Base-by-base conservation (phyloP, 2,888 invertebrate genomes). In the Ennomos erosarius region DNA sequence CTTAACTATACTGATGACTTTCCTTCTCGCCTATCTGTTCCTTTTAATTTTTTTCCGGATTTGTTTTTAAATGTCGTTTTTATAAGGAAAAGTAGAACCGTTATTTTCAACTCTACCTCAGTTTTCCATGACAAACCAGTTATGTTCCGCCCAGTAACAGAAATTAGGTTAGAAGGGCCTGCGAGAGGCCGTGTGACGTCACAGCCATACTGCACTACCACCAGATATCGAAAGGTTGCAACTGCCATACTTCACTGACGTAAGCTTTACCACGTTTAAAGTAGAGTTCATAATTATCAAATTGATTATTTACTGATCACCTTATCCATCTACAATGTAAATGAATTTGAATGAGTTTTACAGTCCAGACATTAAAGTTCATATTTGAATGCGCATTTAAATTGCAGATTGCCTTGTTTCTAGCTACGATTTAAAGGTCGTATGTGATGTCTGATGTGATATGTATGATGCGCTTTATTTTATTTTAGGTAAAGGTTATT, bases 131-230 rank as follows among this genome's bases (percentile, higher is more conserved):
- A 33, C 11, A 3, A 26, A 11, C 33, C 12, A 37, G 13, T 10
- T 77, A 76, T 78, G 80, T 84, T 81, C 82, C 82, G 85, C 87
- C 69, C 81, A 77, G 81, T 84, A 70, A 88, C 88, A 80, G 70
- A 65, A 84, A 76, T 78, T 87, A 76, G 85, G 86, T 84, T 85
- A 85, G 71, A 85, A 85, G 86, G 85, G 87, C 76, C 34, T 10
- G 26, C 80, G 68, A 67, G 79, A 71, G 73, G 64, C 64, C 66
- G 69, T 12, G 67, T 85, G 85, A 87, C 86, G 85, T 85, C 85
- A 84, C 68, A 10, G 10, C 1, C 47, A 37, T 49, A 71, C 58
- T 87, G 87, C 87, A 87, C 84, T 78, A 77, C 75, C 71, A 59
- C n/a, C 4, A 33, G 1, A 33, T 3, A 12, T 12, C 35, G 9